A percentile compares a stretch with the other conserved stretches of the same genome.
phyloP scores from a whole-genome alignment of 2,888 invertebrate species.

The Pammene aurita region DNA sequence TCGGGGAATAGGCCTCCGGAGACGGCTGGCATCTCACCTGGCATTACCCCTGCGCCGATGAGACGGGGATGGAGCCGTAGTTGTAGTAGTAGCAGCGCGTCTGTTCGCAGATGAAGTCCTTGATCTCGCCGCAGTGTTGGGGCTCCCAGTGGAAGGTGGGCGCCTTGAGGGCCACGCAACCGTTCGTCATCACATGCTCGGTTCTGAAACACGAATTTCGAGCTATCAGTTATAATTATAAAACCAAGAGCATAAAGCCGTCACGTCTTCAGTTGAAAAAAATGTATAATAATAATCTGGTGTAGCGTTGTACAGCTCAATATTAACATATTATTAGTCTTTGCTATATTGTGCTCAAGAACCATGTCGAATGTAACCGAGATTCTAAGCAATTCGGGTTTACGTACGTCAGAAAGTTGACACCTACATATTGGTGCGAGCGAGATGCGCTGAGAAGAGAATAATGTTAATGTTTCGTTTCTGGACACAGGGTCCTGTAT shows the following conservation, averaged over 20 bases:
- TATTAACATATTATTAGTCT: too few relatives aligned
- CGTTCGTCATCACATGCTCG: slow-evolving; percentile 84
- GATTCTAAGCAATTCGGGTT: too few relatives aligned
- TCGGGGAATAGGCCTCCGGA: slow-evolving; percentile 81
- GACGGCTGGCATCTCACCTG: slow-evolving; percentile 88
- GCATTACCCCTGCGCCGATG: slow-evolving; percentile 95
- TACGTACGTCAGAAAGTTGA: too few relatives aligned
- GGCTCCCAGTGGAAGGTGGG: slow-evolving; percentile 92
- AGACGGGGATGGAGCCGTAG: slow-evolving; percentile 94
- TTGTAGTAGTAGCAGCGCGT: slow-evolving; percentile 95
- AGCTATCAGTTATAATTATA: slow-evolving; percentile 52
- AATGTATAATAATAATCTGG: too few relatives aligned
- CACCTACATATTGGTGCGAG: too few relatives aligned
- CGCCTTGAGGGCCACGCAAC: slow-evolving; percentile 90
- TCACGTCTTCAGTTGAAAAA: not conserved
- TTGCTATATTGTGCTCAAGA: too few relatives aligned
- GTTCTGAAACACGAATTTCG: slow-evolving; percentile 82
- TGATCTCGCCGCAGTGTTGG: slow-evolving; percentile 91
- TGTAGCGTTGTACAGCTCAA: too few relatives aligned
- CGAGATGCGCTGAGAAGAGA: too few relatives aligned
- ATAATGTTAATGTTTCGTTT: too few relatives aligned
- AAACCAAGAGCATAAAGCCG: not conserved
- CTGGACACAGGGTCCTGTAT: too few relatives aligned
- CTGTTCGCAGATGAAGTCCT: slow-evolving; percentile 95
- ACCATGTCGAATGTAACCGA: too few relatives aligned